A percentile compares a stretch with the other conserved stretches of the same genome.
phyloP scores from a whole-genome alignment of 2,113 vertebrate species.

The Marmota flaviventris region DNA sequence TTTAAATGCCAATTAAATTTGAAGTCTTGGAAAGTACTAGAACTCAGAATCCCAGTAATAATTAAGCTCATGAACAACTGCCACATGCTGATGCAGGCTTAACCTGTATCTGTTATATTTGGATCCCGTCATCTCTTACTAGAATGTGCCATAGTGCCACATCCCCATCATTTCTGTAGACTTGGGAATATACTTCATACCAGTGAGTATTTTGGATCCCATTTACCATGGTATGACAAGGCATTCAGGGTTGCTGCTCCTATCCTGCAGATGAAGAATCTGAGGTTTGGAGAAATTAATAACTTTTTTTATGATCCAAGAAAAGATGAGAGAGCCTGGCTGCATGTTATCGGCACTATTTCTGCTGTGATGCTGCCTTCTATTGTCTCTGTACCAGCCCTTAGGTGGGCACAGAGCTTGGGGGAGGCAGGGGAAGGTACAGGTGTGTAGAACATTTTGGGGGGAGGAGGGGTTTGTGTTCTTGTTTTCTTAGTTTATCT shows the following conservation, averaged over 20 bases:
- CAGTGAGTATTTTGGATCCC: neutral
- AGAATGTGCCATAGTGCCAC: neutral
- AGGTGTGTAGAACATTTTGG: neutral
- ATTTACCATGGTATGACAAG: neutral
- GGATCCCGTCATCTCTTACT: fast-evolving
- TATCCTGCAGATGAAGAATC: neutral
- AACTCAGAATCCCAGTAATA: neutral
- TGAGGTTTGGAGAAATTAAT: neutral
- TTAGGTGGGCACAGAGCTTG: neutral
- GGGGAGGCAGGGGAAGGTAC: too few relatives aligned
- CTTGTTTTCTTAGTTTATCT: neutral
- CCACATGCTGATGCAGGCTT: neutral
- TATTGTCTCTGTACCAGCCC: too few relatives aligned
- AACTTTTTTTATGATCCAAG: neutral
- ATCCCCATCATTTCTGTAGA: neutral
- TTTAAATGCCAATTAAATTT: neutral
- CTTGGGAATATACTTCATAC: neutral
- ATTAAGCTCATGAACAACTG: neutral
- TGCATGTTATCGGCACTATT: fast-evolving
- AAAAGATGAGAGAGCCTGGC: neutral
- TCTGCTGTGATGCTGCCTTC: fast-evolving
- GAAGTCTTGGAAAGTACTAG: neutral
- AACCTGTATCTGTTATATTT: neutral
- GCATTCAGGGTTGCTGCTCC: neutral
- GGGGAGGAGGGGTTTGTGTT: neutral